Evolutionary conservation across 2,888 invertebrate species (phyloP), one percentile per base, ranked within the genome.

Genomic region (Tetragnatha montana): DNA sequence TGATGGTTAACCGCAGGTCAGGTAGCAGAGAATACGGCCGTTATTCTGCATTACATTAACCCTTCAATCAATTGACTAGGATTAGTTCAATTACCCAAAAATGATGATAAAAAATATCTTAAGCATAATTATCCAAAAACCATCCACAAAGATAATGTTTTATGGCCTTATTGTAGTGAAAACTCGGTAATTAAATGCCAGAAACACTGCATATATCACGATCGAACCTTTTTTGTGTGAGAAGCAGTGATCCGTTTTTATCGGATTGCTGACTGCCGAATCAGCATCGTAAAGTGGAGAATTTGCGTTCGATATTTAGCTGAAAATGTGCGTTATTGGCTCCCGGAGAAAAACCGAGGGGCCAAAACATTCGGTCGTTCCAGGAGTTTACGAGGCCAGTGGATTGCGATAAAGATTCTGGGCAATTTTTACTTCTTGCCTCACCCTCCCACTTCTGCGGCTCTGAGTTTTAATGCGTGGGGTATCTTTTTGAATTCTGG

Each of bases 231-330:
- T 17, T 17, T 60, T 60, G 60, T 60, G 60, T 60, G 17, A 60
- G 17, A 60, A 17, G 60, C 17, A 60, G 60, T 60, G 60, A 60
- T 60, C 60, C 73, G 49, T 82, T 60, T 82, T 82, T 82, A 82
- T 82, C 74, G 22, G 82, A 82, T 82, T 82, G 82, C 82, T 50
- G 14, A 71, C 22, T 74, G 82, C 82, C 21, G 82, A 82, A 71
- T 82, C 82, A 82, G 82, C 74, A 82, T 74, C 82, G 35, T 82
- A 82, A 82, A 82, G 74, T 82, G 60, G 35, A 60, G 60, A 82
- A 73, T 60, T 82, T 71, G 51, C 51, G 82, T 60, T 82, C 82
- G 74, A 82, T 82, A 82, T 82, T 82, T 82, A 82, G 82, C 82
- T 51, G 49, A 74, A 82, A 60, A 60, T 71, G 73, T 22, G 73